Percentiles rank a stretch among this genome's conserved stretches.
These are phyloP conservation scores for Saxidomus purpurata DNA, from an alignment of 1,140 invertebrate species.

Conservation along the genomic window DNA sequence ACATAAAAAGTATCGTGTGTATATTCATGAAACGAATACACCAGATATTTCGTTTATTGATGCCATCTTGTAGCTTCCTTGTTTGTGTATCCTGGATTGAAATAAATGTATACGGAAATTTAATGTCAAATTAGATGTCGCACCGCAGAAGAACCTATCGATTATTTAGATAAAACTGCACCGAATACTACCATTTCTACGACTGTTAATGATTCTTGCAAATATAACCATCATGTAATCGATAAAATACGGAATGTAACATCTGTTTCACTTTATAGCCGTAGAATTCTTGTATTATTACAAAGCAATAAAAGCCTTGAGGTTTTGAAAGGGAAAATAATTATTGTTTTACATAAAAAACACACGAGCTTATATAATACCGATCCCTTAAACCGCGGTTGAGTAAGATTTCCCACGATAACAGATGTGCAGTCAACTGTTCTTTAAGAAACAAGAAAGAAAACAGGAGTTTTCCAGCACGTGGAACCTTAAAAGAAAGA, in stretches of 20 bases:
- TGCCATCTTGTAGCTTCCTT: too few species aligned
- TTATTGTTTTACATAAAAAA: not conserved
- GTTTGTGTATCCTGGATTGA: too few species aligned
- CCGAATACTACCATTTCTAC: not conserved
- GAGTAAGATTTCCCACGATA: not conserved
- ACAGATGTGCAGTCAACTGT: not conserved
- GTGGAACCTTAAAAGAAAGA: too few species aligned
- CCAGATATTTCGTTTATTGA: too few species aligned
- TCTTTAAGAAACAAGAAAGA: too few species aligned
- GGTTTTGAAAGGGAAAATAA: not conserved
- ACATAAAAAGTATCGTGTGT: too few species aligned
- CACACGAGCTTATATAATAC: not conserved
- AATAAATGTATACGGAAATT: too few species aligned
- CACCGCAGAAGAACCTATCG: too few species aligned
- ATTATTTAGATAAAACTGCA: not conserved
- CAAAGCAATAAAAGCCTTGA: not conserved
- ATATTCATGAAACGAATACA: too few species aligned
- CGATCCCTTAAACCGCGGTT: not conserved
- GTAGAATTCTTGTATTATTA: not conserved
- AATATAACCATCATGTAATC: not conserved
- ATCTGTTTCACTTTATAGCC: not conserved
- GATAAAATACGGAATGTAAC: not conserved
- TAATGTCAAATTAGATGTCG: too few species aligned
- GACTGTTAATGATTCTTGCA: not conserved
- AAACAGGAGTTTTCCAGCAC: too few species aligned